These are phyloP conservation scores for Cyphomyrmex costatus DNA, from an alignment of 1,140 invertebrate genomes.

Conservation along the genomic window DNA sequence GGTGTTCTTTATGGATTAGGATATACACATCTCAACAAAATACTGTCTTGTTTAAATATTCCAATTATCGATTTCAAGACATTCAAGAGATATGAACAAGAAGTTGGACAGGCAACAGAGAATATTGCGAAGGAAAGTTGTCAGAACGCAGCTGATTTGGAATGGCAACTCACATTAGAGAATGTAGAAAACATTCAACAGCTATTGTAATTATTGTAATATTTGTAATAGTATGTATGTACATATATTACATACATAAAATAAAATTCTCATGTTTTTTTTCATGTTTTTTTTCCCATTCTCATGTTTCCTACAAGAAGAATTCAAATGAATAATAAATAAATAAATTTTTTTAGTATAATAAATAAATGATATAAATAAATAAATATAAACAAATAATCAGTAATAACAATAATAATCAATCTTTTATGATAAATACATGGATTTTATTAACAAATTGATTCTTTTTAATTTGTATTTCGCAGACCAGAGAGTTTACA, in stretches of 20 bases:
- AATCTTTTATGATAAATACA: not conserved
- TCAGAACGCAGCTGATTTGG: not conserved
- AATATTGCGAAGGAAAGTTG: not conserved
- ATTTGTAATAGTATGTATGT: too few species aligned
- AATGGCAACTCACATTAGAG: not conserved
- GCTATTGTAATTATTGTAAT: not conserved
- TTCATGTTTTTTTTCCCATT: too few species aligned
- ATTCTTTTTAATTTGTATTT: not conserved
- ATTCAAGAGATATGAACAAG: slow-evolving; percentile 3
- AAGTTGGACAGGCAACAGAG: not conserved
- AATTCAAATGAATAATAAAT: not conserved
- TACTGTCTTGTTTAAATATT: not conserved
- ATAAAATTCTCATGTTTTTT: too few species aligned
- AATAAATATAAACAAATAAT: not conserved
- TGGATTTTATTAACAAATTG: not conserved
- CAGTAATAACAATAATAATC: not conserved
- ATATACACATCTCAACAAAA: not conserved
- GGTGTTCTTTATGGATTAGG: not conserved
- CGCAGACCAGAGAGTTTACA: not conserved
- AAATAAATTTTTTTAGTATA: too few species aligned
- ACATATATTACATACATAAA: too few species aligned
- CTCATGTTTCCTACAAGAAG: not conserved
- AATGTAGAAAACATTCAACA: not conserved
- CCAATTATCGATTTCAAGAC: not conserved
- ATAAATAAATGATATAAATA: not conserved